Evolutionary conservation across 2,113 vertebrate species (phyloP), one percentile per base, ranked within the genome.

Genomic region (Poeciliopsis turrubarensis): DNA sequence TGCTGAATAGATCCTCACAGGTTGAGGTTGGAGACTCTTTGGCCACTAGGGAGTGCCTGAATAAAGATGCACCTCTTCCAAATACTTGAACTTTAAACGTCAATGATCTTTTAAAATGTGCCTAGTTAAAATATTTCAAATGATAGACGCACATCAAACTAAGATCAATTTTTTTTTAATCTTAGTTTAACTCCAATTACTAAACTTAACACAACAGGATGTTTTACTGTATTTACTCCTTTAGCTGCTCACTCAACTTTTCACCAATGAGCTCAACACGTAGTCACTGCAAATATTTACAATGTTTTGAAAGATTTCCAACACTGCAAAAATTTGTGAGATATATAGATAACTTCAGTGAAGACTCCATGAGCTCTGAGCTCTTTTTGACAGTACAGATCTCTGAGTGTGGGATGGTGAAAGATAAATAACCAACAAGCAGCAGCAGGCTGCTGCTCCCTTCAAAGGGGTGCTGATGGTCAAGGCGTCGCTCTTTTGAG

Each of bases 401-500:
- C 68, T 51, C 3, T 70, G 13, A 70, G 68, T 69, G 67, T 34
- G 47, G 22, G 29, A 22, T 57, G 68, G 19, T 70, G 68, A 70
- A 30, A 70, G 47, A 54, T 60, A 70, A 70, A 70, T 70, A 57
- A 70, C 29, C 29, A 25, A 44, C 3, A 51, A 67, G 22, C 39
- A 44, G 65, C 37, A 15, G 65, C 65, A 41, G 12, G 65, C 65
- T n/a, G 65, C 34, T 14, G 13, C 34, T 67, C 17, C 41, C 29
- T 68, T 70, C 30, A 60, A 31, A n/a, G 37, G 65, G 37, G 65
- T 65, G 63, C 63, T 65, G 44, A 68, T 44, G 44, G 41, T 47
- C 12, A n/a, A 68, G 29, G 29, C 22, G 29, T 29, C 34, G 32
- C 54, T 70, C 51, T 37, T 22, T 26, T 31, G 54, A 60, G 25